Evolutionary conservation across 2,797 vertebrate genomes (phyloP), one percentile per base, ranked within the genome.

Genomic region (Parauchenoglanis punctatus): DNA sequence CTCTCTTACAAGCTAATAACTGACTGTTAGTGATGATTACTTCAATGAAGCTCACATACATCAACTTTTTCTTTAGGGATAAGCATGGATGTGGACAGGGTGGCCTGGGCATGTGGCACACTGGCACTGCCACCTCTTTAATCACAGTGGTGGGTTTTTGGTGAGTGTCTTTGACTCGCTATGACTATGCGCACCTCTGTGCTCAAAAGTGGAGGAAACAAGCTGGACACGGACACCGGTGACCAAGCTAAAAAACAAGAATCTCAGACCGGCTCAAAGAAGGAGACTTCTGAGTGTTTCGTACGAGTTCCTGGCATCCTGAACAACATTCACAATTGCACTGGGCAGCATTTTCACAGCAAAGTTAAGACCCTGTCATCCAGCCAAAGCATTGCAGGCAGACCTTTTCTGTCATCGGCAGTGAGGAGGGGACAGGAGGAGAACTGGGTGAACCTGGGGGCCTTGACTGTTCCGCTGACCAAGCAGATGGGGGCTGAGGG

Each of bases 161-260:
- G 88, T 86, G 58, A 85, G 86, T 28, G 25, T 28, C 46, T 59
- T 81, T 52, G 46, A 65, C 58, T 81, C 23, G 59, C 89, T 52
- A 87, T 86, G 89, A 91, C 87, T 89, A 91, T 96, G 95, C 94
- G 94, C 94, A 95, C 95, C 90, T 94, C 95, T 83, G 94, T 95
- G 91, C 95, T 95, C 81, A 89, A 52, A 35, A 92, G 88, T 72
- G 88, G 86, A 85, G 88, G 89, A 83, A 89, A 90, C 86, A 90
- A 91, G 86, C 89, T 91, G 86, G 88, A 92, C 73, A 40, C 90
- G 20, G 90, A 87, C 61, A 73, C 83, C 40, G 56, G 67, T 46
- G 90, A 92, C 82, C 85, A 87, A 23, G 88, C 81, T 59, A 91
- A 87, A 81, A 85, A 87, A 20, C 84, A 87, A 86, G 87, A 85